Conservation (phyloP, 1,140 invertebrate species). For the Macrosteles quadrilineatus region DNA sequence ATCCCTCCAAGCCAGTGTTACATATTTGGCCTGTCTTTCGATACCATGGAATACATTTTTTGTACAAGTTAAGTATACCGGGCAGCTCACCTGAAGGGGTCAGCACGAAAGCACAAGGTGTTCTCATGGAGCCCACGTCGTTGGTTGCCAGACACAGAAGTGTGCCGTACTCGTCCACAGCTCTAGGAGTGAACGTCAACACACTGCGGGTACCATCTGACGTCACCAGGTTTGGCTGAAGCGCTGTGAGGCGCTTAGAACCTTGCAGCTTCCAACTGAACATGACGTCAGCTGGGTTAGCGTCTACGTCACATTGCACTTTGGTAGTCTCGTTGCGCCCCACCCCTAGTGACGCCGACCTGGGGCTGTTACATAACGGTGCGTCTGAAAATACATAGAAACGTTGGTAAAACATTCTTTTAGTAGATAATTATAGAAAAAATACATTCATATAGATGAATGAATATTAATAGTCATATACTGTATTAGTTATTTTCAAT, state of each 20-base stretch:
- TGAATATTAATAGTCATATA: too few species aligned
- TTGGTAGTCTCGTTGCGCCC: constrained; percentile 74
- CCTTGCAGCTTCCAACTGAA: constrained; percentile 81
- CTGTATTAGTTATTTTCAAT: too few species aligned
- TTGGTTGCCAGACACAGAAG: constrained; percentile 70
- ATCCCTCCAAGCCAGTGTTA: too few species aligned
- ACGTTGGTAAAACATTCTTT: too few species aligned
- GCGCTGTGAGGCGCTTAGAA: constrained; percentile 62
- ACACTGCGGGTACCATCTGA: constrained; percentile 60
- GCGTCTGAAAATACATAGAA: constrained; percentile 63
- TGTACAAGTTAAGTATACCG: too few species aligned
- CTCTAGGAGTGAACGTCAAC: constrained; percentile 67
- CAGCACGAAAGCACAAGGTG: constrained; percentile 70
- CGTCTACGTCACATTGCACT: constrained; percentile 79
- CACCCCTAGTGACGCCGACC: constrained; percentile 70
- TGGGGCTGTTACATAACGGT: constrained; percentile 67
- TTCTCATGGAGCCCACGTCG: constrained; percentile 63
- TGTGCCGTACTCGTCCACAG: constrained; percentile 69
- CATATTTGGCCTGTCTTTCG: too few species aligned
- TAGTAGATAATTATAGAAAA: too few species aligned
- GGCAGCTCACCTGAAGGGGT: constrained; percentile 71
- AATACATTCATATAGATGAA: too few species aligned
- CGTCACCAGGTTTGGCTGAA: constrained; percentile 23
- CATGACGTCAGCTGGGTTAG: constrained; percentile 72
- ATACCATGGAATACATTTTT: too few species aligned